These are phyloP conservation scores for Hydropsyche betteni DNA, from an alignment of 2,888 invertebrate genomes.

Conservation along the genomic window DNA sequence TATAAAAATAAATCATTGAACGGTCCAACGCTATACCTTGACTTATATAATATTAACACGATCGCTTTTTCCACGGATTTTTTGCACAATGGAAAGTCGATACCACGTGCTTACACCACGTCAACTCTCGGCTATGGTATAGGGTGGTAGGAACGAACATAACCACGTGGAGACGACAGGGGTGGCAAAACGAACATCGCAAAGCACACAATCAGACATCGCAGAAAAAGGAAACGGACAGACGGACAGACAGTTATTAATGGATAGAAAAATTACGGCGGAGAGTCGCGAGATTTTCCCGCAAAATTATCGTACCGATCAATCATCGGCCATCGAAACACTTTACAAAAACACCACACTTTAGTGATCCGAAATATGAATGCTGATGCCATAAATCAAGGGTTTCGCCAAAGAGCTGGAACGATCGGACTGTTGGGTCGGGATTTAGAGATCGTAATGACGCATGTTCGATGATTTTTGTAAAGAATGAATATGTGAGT, in stretches of 20 bases:
- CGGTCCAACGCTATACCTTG: no score
- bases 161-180: conserved; percentile 14
- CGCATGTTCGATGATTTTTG: no score
- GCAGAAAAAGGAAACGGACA: conserved; percentile 68
- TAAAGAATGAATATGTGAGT: no score
- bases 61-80: no score
- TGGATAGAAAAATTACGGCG: conserved; percentile 75
- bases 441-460: no score
- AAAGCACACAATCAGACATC: conserved; percentile 54
- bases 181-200: conserved; percentile 42
- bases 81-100: not conserved
- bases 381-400: no score
- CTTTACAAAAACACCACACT: no score
- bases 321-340: conserved; percentile 22
- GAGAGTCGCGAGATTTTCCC: conserved; percentile 66
- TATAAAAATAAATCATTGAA: no score
- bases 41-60: no score
- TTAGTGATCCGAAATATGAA: conserved; percentile 27
- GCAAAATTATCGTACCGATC: conserved; percentile 39
- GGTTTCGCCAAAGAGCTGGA: no score
- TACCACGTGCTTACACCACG: not conserved
- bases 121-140: no score
- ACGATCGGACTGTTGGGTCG: no score
- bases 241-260: conserved; percentile 77
- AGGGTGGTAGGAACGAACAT: not conserved